A percentile compares a stretch with the other conserved stretches of the same genome.
Conservation (phyloP, 2,113 vertebrate species). For the Mustela nigripes region DNA sequence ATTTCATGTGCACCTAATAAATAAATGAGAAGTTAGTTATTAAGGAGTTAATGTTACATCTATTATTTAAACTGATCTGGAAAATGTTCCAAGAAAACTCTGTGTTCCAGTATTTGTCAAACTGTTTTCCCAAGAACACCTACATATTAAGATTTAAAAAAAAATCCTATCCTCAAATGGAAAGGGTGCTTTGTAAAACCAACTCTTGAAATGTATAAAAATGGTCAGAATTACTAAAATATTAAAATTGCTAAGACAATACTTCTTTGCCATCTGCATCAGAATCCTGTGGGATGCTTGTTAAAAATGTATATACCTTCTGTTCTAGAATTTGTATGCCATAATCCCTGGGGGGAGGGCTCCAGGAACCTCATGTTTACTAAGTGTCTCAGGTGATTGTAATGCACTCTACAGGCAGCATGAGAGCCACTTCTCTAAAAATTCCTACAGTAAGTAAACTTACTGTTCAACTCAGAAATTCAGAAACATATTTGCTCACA, state of each 20-base stretch:
- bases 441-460: not conserved
- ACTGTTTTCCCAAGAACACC: not conserved
- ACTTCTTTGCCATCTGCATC: not conserved
- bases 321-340: not conserved
- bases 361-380: not conserved
- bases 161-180: not conserved
- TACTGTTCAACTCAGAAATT: slow-evolving; percentile 39
- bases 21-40: slow-evolving; percentile 15
- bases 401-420: not conserved
- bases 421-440: not conserved
- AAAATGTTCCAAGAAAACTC: slow-evolving; percentile 18
- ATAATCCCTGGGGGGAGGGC: not conserved
- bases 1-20: not conserved
- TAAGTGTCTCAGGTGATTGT: not conserved
- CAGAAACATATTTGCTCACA: not conserved
- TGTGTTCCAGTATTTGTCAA: not conserved
- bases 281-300: not conserved
- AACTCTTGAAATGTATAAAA: not conserved
- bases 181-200: not conserved
- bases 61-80: slow-evolving; percentile 39
- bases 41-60: slow-evolving; percentile 33
- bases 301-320: not conserved
- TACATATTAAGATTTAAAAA: not conserved
- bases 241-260: not conserved
- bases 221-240: not conserved